Base-by-base conservation (phyloP, 30 jellyfish, hydroid and myxozoan species). In the Hydractinia symbiolongicarpus region DNA sequence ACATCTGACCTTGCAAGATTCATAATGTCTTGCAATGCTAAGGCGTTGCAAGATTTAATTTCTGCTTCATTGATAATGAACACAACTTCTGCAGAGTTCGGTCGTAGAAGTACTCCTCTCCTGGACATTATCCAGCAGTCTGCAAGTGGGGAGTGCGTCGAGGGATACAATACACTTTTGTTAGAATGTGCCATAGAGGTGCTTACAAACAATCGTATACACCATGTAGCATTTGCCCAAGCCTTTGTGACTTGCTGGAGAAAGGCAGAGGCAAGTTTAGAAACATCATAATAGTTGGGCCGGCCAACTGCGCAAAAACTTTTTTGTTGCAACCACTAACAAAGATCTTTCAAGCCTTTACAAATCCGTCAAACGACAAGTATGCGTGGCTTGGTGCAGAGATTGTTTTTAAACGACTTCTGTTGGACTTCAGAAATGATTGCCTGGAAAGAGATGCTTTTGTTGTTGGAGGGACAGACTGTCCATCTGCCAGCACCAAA, bases 401-500 rank as follows among this genome's bases (percentile, higher is more conserved):
- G 68, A 9, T 9, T 57, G 10, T 57, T 57, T n/a, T n/a, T 57
- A 9, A 57, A 57, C 68, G 68, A 57, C 68, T 57, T 57, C n/a
- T n/a, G 68, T 57, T 57, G 68, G 68, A 9, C 68, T 9, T 9
- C 13, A 9, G n/a, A n/a, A n/a, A n/a, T n/a, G n/a, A n/a, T n/a
- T n/a, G 68, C 68, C 13, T 57, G 68, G 68, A n/a, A 9, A n/a
- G 68, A 57, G 68, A 10, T 57, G 13, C n/a, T 57, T 10, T n/a
- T 57, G 13, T n/a, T 57, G 10, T n/a, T 57, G 68, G 68, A 57
- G n/a, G 68, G 68, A 9, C n/a, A 57, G n/a, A n/a, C n/a, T 10
- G 68, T 57, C 68, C 68, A 57, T n/a, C n/a, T 57, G n/a, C 68
- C 68, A 10, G 68, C 68, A 10, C 13, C 68, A n/a, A 57, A 57